Evolutionary conservation across 2,113 vertebrate genomes (phyloP), one percentile per base, ranked within the genome.

Genomic region (Trogon surrucura): DNA sequence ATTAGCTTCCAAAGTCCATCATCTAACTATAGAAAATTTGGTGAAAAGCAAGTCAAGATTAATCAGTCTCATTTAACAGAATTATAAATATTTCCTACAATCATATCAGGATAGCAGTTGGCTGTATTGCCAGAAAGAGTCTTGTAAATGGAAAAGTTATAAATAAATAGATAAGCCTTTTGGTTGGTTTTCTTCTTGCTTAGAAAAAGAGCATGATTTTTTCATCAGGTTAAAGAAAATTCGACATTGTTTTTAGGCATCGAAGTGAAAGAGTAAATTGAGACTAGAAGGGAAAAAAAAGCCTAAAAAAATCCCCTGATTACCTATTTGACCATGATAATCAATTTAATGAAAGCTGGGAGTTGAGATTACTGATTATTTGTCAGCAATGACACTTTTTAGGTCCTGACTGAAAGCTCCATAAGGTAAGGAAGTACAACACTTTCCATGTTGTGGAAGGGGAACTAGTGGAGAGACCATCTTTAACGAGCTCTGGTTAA

Each of bases 131-230:
- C 62, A 91, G 82, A 96, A 96, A 86, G 54, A 86, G 25, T 30
- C 47, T 70, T 86, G 48, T 32, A 89, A 82, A 96, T 91, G 93
- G 94, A 93, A 86, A 92, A 95, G 86, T 87, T 96, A 96, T 96
- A 97, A 88, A 97, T 96, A 95, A 97, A 97, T 97, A 93, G 78
- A 96, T 87, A 97, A 96, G 81, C 88, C 38, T 96, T 95, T 95
- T 94, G 80, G 79, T 96, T 82, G 64, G 20, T 81, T 92, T 97
- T 27, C 50, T 96, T 95, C 84, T 95, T 97, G 66, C 94, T 95
- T 60, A 80, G 54, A 67, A 45, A 65, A 74, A 61, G 48, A 91
- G 10, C 78, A 56, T 96, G 57, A 90, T 97, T 97, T 97, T 97
- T 98, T 97, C 73, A 97, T 96, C 75, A 85, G 80, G 50, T 75